A percentile compares a stretch with the other conserved stretches of the same genome.
Conservation (phyloP, 2,113 vertebrate genomes). For the Lutjanus erythropterus region DNA sequence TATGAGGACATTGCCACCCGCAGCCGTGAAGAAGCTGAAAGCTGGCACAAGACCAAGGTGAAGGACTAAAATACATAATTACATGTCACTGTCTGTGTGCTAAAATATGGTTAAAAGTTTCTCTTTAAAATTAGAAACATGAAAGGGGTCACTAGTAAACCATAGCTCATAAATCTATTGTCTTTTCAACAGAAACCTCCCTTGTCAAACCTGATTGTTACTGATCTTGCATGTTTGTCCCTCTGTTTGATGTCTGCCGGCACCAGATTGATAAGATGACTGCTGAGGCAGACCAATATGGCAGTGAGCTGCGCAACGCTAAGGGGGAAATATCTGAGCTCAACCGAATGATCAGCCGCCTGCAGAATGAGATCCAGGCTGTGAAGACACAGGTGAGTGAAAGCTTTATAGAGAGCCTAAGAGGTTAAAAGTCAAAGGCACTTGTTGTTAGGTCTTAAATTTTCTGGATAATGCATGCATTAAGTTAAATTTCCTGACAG, state of each 20-base stretch:
- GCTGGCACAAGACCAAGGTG: conserved; percentile 90
- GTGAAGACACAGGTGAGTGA: conserved; percentile 75
- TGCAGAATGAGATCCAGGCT: conserved; percentile 66
- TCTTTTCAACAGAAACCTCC: not conserved
- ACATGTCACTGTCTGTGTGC: not conserved
- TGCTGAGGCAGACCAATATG: conserved; percentile 60
- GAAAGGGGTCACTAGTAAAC: not conserved
- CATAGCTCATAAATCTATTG: not conserved
- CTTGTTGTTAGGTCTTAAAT: not conserved
- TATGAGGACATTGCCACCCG: conserved; percentile 85
- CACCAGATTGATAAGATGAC: conserved; percentile 76
- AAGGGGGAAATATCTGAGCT: conserved; percentile 76
- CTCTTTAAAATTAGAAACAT: not conserved
- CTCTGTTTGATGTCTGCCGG: conserved; percentile 19
- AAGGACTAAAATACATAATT: not conserved
- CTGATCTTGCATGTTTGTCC: not conserved
- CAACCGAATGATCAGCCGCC: conserved; percentile 62
- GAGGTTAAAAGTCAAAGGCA: not conserved
- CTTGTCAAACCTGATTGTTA: conserved; percentile 10
- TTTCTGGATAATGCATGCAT: not conserved
- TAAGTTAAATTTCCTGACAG: not conserved
- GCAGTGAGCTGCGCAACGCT: conserved; percentile 47
- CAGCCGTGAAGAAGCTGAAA: conserved; percentile 85
- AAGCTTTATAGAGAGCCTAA: not conserved
- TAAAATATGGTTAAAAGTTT: not conserved